These are phyloP conservation scores for Calliopum simillimum DNA, from an alignment of 2,888 invertebrate species.

Conservation along the genomic window DNA sequence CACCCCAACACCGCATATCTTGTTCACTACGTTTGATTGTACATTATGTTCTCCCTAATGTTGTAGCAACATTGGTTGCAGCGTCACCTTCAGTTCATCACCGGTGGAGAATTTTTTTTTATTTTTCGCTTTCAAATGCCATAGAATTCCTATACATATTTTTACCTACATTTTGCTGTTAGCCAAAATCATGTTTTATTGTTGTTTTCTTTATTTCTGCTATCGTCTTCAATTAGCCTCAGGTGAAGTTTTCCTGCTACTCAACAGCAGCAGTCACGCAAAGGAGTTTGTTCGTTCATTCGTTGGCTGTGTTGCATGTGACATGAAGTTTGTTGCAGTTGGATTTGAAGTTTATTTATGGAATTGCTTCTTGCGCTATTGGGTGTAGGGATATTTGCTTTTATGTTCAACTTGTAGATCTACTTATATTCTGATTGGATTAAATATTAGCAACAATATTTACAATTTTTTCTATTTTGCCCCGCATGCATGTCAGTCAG, in stretches of 20 bases:
- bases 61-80: constrained; percentile 18
- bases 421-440: constrained; percentile 35
- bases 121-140: neutral
- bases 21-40: constrained; percentile 33
- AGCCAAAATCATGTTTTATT: constrained; percentile 9
- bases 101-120: neutral
- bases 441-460: constrained; percentile 12
- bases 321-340: constrained; percentile 4
- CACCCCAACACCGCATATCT: constrained; percentile 45
- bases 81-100: constrained; percentile 30
- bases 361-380: neutral
- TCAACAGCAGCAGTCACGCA: neutral
- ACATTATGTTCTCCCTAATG: constrained; percentile 21
- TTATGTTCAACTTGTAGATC: neutral
- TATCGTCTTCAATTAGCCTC: constrained; percentile 50
- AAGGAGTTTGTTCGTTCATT: constrained; percentile 4
- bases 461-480: neutral
- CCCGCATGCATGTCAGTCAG: constrained; percentile 13
- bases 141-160: neutral
- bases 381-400: too few species aligned
- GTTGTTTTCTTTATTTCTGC: neutral
- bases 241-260: constrained; percentile 38
- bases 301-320: neutral
- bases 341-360: constrained; percentile 6
- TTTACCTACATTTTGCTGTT: neutral